These are phyloP conservation scores for Pimpla rufipes DNA, from an alignment of 2,888 invertebrate species.

Conservation along the genomic window DNA sequence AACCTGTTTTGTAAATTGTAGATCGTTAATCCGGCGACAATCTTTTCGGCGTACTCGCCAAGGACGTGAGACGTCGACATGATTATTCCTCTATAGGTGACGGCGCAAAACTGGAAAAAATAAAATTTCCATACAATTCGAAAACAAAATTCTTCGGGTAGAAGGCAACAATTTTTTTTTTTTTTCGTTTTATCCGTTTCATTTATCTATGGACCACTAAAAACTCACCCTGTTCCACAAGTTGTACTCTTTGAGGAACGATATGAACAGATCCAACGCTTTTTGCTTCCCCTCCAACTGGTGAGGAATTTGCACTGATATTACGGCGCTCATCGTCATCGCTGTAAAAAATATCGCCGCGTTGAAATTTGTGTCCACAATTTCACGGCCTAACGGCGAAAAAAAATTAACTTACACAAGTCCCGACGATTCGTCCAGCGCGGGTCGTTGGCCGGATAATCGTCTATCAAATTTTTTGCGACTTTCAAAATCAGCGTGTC, in stretches of 20 bases:
- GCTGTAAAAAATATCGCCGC: constrained; percentile 69
- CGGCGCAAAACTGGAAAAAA: constrained; percentile 84
- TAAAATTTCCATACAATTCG: neutral
- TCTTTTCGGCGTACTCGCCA: constrained; percentile 92
- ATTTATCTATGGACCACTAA: neutral
- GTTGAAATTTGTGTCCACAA: neutral
- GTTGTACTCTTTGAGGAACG: constrained; percentile 90
- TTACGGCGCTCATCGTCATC: constrained; percentile 82
- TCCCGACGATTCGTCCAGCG: constrained; percentile 88
- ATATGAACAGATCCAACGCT: constrained; percentile 91
- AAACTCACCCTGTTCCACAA: constrained; percentile 89
- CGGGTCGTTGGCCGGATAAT: constrained; percentile 96
- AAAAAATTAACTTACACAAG: constrained; percentile 76
- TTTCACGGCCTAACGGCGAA: neutral
- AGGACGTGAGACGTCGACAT: constrained; percentile 88
- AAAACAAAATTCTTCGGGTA: too few relatives aligned
- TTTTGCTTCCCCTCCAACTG: constrained; percentile 96
- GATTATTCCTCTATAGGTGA: constrained; percentile 85
- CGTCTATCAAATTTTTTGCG: constrained; percentile 93
- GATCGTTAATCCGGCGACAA: constrained; percentile 91
- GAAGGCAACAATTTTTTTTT: too few relatives aligned
- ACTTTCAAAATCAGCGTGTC: constrained; percentile 89
- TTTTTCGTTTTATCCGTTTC: neutral
- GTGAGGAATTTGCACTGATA: constrained; percentile 93
- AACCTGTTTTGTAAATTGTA: constrained; percentile 88